phyloP scores from a whole-genome alignment of 1,140 invertebrate genomes.

The Bathynomus jamesi region DNA sequence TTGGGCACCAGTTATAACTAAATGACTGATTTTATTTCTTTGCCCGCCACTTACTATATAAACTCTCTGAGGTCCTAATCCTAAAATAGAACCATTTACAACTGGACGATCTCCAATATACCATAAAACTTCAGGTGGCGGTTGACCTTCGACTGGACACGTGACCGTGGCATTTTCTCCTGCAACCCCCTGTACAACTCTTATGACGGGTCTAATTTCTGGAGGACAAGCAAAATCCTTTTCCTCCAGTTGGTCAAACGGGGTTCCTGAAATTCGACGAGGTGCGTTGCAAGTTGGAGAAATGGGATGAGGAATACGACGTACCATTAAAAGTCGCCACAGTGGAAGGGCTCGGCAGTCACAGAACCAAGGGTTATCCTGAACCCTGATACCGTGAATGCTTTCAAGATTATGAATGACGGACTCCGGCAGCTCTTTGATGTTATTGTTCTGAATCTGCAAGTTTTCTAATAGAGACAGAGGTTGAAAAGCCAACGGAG shows the following conservation, averaged over 20 bases:
- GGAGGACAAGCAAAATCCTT: conserved; percentile 75
- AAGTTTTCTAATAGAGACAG: conserved; percentile 31
- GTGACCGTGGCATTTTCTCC: conserved; percentile 77
- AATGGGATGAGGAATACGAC: conserved; percentile 52
- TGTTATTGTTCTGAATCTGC: conserved; percentile 27
- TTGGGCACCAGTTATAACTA: conserved; percentile 78
- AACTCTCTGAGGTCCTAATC: conserved; percentile 56
- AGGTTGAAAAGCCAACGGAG: conserved; percentile 61
- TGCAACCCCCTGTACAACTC: conserved; percentile 65
- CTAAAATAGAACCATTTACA: conserved; percentile 40
- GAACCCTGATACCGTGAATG: conserved; percentile 38
- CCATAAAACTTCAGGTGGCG: conserved; percentile 72
- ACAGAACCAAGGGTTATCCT: conserved; percentile 43
- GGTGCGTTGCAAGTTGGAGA: conserved; percentile 69
- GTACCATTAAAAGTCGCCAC: conserved; percentile 23
- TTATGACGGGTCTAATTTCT: conserved; percentile 60
- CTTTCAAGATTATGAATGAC: conserved; percentile 39
- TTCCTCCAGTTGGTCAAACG: conserved; percentile 60
- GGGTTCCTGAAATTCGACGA: conserved; percentile 53
- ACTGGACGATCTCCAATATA: conserved; percentile 45
- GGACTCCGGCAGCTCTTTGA: conserved; percentile 36
- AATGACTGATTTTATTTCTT: conserved; percentile 61
- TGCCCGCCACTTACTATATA: conserved; percentile 28
- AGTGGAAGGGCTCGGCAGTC: conserved; percentile 40
- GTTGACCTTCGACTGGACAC: conserved; percentile 68